Percentiles rank a stretch among this genome's conserved stretches.
Evolutionary conservation across 2,797 vertebrate genomes (phyloP).

Genomic region (Syndactyla subalaris): DNA sequence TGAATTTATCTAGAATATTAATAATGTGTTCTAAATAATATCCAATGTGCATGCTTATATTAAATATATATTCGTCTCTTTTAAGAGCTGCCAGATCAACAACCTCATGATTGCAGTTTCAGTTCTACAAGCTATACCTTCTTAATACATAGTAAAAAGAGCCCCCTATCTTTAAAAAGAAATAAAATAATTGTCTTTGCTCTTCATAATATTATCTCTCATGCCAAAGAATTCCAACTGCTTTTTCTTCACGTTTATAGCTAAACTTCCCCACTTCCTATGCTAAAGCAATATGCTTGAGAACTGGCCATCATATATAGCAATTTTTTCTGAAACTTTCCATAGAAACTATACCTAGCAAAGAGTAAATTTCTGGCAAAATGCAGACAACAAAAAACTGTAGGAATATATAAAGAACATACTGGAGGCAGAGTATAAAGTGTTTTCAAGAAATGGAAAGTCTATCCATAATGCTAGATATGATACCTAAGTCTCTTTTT

Average conservation of each 20-base stretch:
- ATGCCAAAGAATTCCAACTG: not conserved
- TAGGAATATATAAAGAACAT: not conserved
- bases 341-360: not conserved
- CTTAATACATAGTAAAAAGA: not conserved
- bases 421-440: not conserved
- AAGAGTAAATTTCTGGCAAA: not conserved
- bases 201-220: not conserved
- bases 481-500: not conserved
- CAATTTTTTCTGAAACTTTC: slow-evolving; percentile 27
- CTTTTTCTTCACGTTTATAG: not conserved
- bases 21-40: not conserved
- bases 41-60: not conserved
- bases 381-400: not conserved
- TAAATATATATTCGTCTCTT: not conserved
- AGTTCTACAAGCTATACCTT: not conserved
- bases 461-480: not conserved
- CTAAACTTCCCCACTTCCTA: not conserved
- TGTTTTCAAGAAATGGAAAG: not conserved
- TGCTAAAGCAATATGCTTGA: not conserved
- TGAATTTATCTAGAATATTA: not conserved
- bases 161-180: not conserved
- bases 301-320: not conserved
- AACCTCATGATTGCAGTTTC: not conserved
- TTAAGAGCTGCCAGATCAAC: not conserved
- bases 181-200: not conserved